Base-by-base conservation (phyloP, 2,797 vertebrate genomes). In the Oophaga sylvatica region DNA sequence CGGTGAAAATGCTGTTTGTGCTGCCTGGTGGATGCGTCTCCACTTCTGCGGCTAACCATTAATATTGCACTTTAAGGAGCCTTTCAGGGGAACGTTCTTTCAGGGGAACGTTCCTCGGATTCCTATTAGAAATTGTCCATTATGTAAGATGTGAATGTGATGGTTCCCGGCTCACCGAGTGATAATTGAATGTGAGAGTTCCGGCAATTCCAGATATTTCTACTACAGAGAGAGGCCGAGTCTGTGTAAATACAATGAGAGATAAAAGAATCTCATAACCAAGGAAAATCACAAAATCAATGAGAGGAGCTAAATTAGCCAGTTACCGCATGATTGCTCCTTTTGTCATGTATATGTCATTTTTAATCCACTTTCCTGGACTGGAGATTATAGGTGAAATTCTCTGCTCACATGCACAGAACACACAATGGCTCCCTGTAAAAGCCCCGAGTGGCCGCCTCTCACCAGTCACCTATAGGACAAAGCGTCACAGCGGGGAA, bases 321-420 rank as follows among this genome's bases (percentile, higher is more conserved):
- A 19, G 31, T 75, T 75, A 84, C 9, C n/a, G 56, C 70, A 48
- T 63, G 83, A 76, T n/a, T 75, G 71, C 83, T 76, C 9, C 35
- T 48, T 63, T 77, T 76, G 57, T 84, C 70, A 63, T 84, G 83
- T 84, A 77, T 63, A 76, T 84, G 71, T 65, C 83, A 63, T 76
- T 75, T 56, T 53, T 84, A 76, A 84, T 84, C 71, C 82, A 5
- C 4, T 53, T 62, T 63, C 59, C 83, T 26, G 71, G 35, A 20
- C 71, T 13, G 59, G 35, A n/a, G 59, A 84, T 48, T 76, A 17
- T 15, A 62, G 48, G 12, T 29, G 35, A 76, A 63, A 84, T 77
- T 84, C 41, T 48, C 31, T 63, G 35, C 22, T 12, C n/a, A n/a
- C n/a, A n/a, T n/a, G n/a, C 31, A 56, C 35, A 76, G 19, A n/a